Evolutionary conservation across 1,140 invertebrate genomes (phyloP).

Genomic region (Aporrectodea caliginosa): DNA sequence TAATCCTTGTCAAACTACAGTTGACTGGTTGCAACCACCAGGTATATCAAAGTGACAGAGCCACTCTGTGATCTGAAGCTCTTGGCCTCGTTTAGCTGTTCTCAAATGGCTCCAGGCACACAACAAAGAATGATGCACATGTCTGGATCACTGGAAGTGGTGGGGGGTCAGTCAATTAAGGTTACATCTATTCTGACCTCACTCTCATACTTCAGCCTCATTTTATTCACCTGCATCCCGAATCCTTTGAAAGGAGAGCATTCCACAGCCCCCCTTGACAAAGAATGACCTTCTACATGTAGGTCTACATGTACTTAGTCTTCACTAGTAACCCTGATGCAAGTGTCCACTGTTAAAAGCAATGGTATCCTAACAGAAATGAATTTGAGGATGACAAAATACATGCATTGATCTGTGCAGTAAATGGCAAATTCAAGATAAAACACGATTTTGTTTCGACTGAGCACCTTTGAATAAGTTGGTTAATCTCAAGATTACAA

Average conservation of each 20-base stretch:
- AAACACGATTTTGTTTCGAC: neutral
- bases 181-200: too few species aligned
- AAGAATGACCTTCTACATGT: too few species aligned
- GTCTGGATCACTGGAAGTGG: neutral
- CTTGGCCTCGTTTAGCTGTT: neutral
- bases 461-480: too few species aligned
- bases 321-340: neutral
- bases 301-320: neutral
- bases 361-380: neutral
- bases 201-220: too few species aligned
- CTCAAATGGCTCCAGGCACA: neutral
- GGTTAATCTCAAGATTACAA: too few species aligned
- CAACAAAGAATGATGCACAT: slow-evolving; percentile 5
- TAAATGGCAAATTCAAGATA: neutral
- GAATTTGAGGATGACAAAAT: too few species aligned
- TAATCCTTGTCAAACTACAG: too few species aligned
- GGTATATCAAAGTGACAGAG: too few species aligned
- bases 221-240: neutral
- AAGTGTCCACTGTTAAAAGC: neutral
- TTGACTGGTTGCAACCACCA: too few species aligned
- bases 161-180: too few species aligned
- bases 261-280: neutral
- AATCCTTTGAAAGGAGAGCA: neutral
- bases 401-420: neutral
- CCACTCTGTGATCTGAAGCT: too few species aligned